phyloP scores from a whole-genome alignment of 2,888 invertebrate genomes.

The Mesorhabditis sp. region DNA sequence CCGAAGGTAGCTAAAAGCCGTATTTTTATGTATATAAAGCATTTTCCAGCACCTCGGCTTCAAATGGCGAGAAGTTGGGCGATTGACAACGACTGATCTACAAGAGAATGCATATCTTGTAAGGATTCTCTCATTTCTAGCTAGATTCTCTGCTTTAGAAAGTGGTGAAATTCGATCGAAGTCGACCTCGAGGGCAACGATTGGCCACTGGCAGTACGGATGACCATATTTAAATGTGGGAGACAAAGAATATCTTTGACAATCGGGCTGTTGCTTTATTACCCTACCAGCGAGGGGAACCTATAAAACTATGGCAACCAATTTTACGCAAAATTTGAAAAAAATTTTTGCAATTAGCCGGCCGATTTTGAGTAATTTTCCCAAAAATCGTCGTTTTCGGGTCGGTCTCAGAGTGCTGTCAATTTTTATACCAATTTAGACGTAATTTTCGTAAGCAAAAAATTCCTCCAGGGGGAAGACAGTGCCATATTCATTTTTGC shows the following conservation, averaged over 20 bases:
- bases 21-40: background rate
- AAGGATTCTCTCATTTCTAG: background rate
- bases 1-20: constrained; percentile 14
- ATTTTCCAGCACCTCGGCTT: constrained; percentile 12
- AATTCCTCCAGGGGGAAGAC: too few species aligned
- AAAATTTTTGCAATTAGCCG: too few species aligned
- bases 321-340: too few species aligned
- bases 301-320: too few species aligned
- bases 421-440: too few species aligned
- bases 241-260: constrained; percentile 22
- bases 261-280: too few species aligned
- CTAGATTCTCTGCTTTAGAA: constrained; percentile 26
- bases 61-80: constrained; percentile 21
- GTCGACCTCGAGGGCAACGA: constrained; percentile 21
- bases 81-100: constrained; percentile 21
- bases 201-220: constrained; percentile 51
- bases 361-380: too few species aligned
- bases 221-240: constrained; percentile 49
- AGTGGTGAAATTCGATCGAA: constrained; percentile 44
- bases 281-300: too few species aligned
- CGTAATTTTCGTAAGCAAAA: too few species aligned
- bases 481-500: too few species aligned
- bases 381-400: too few species aligned
- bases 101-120: constrained; percentile 28
- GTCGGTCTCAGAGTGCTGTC: too few species aligned